Evolutionary conservation across 2,797 vertebrate genomes (phyloP).

Genomic region (Xenentodon cancila): DNA sequence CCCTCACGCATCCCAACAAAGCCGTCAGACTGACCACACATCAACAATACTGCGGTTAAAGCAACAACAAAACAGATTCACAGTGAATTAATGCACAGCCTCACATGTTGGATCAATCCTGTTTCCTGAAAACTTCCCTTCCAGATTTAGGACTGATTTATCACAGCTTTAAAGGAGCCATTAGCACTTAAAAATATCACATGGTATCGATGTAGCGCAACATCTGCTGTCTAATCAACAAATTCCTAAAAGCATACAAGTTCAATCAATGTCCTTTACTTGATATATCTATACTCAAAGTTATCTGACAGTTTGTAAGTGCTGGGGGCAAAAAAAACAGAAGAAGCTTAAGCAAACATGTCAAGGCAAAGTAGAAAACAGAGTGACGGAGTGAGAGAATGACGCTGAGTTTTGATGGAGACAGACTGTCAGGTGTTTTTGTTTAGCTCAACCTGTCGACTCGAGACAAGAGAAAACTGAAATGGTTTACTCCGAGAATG

Average conservation of each 20-base stretch:
- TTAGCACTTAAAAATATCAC: conserved; percentile 33
- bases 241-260: conserved; percentile 32
- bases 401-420: conserved; percentile 48
- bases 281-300: conserved; percentile 64
- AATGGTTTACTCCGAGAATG: conserved; percentile 69
- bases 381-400: conserved; percentile 61
- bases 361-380: conserved; percentile 64
- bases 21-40: conserved; percentile 1
- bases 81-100: conserved; percentile 30
- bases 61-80: conserved; percentile 7
- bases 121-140: background rate
- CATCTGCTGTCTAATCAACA: conserved; percentile 49
- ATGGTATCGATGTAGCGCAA: conserved; percentile 17
- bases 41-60: conserved; percentile 23
- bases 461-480: conserved; percentile 70
- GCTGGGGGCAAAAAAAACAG: conserved; percentile 34
- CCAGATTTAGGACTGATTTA: conserved; percentile 24
- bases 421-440: conserved; percentile 68
- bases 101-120: conserved; percentile 30
- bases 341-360: conserved; percentile 49
- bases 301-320: conserved; percentile 61
- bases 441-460: conserved; percentile 70
- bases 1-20: conserved; percentile 65
- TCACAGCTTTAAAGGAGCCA: conserved; percentile 19
- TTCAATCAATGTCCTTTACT: conserved; percentile 44